Evolutionary conservation across 2,797 vertebrate species (phyloP), one percentile per base, ranked within the genome.

Genomic region (Anguilla pacifica): DNA sequence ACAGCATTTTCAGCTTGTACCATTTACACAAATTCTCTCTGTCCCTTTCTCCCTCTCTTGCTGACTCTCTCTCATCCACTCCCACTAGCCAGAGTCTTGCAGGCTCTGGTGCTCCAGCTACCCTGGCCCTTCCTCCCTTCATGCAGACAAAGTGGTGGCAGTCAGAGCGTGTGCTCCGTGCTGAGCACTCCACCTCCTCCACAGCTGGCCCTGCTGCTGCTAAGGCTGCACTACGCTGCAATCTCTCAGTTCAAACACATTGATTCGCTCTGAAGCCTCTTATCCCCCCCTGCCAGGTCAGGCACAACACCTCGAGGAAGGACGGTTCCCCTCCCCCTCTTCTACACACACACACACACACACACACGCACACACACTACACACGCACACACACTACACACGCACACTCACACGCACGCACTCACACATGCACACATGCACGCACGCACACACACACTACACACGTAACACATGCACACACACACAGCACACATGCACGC

Each of bases 291-390:
- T 84, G 87, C 88, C 72, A 91, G 89, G 86, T 86, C 86, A 88
- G 88, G 89, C 88, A 91, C 90, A 91, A 92, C 93, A 93, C 93
- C 92, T 94, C 88, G 86, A 94, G 92, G 93, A 94, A 93, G 91
- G 91, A 94, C 87, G 82, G 70, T 70, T 86, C 39, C 19, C 85
- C 46, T 79, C 87, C 86, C 88, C 84, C 59, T 22, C 51, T 25
- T 43, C 6, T 28, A 11, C 51, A 25, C 11, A 15, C 74, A 25
- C 53, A 0, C 79, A 22, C 22, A 25, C 43, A 74, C 61, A 5
- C 82, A 77, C 83, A 22, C 86, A 49, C 72, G 11, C 86, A 22
- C 86, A 11, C 88, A 31, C 77, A 46, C 88, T 39, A 88, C 59
- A 51, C 39, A 79, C 86, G 88, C 84, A 83, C 77, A 11, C 72